phyloP scores from a whole-genome alignment of 2,888 invertebrate genomes.

The Amblyjoppa fuscipennis region DNA sequence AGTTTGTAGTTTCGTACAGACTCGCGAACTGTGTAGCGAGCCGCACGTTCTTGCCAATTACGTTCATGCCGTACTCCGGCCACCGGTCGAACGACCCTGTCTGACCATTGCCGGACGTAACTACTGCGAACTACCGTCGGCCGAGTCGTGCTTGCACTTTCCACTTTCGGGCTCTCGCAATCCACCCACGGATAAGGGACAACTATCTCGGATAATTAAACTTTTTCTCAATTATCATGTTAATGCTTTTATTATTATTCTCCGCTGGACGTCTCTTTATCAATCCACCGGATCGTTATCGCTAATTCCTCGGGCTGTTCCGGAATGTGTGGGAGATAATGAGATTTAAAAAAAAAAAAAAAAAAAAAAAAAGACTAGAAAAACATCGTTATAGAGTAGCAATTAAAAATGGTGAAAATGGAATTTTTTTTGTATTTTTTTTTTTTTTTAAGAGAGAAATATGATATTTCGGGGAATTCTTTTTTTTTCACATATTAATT shows the following conservation, averaged over 20 bases:
- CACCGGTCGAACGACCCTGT: conserved; percentile 20
- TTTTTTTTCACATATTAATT: background rate
- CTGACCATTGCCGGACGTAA: conserved; percentile 54
- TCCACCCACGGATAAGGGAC: background rate
- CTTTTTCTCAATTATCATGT: conserved; percentile 3
- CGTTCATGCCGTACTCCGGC: conserved; percentile 2
- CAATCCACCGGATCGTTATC: background rate
- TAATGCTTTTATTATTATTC: conserved; percentile 22
- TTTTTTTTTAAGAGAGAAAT: no score
- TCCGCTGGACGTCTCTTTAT: conserved; percentile 6
- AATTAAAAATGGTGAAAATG: no score
- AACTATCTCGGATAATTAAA: conserved; percentile 6
- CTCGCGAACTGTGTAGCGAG: background rate
- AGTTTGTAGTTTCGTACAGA: conserved; percentile 24
- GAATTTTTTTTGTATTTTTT: no score
- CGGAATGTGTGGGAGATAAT: background rate
- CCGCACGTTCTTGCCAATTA: conserved; percentile 37
- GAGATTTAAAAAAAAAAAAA: background rate
- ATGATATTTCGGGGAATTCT: background rate
- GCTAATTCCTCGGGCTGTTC: background rate
- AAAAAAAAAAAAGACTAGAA: background rate
- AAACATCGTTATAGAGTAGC: background rate
- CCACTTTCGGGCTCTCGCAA: conserved; percentile 3
- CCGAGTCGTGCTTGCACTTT: conserved; percentile 9
- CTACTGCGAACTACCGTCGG: conserved; percentile 52